Evolutionary conservation across 2,797 vertebrate genomes (phyloP).

Genomic region (Malacoraja senta): DNA sequence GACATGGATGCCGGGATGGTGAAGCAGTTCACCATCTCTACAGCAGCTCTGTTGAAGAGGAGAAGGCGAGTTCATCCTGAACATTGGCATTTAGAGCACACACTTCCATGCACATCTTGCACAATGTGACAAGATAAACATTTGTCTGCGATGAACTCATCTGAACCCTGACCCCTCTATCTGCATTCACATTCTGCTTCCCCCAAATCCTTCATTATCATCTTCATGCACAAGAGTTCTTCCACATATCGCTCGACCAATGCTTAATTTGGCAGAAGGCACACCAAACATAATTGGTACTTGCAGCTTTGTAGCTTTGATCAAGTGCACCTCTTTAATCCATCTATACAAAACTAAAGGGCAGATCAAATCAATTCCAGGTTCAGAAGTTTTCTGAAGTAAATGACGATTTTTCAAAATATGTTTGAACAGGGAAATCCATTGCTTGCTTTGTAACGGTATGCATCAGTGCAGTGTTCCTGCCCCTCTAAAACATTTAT

Average conservation of each 20-base stretch:
- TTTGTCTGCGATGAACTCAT: conserved; percentile 38
- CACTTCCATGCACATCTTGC: neutral
- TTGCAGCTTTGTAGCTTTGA: too few species aligned
- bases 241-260: too few species aligned
- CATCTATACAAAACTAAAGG: neutral
- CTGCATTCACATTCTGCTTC: neutral
- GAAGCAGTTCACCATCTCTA: too few species aligned
- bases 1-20: too few species aligned
- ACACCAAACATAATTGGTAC: neutral
- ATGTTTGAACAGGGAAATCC: too few species aligned
- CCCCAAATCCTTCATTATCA: conserved; percentile 39
- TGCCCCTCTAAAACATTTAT: too few species aligned
- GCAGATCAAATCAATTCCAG: neutral
- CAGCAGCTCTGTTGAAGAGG: too few species aligned
- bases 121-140: conserved; percentile 33
- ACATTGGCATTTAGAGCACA: too few species aligned
- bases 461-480: too few species aligned
- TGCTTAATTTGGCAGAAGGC: neutral
- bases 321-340: neutral
- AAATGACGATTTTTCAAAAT: too few species aligned
- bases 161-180: conserved; percentile 42
- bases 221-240: neutral
- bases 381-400: neutral
- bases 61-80: too few species aligned
- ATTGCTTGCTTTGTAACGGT: too few species aligned